Base-by-base conservation (phyloP, 1,140 invertebrate species). In the Lycorma delicatula region DNA sequence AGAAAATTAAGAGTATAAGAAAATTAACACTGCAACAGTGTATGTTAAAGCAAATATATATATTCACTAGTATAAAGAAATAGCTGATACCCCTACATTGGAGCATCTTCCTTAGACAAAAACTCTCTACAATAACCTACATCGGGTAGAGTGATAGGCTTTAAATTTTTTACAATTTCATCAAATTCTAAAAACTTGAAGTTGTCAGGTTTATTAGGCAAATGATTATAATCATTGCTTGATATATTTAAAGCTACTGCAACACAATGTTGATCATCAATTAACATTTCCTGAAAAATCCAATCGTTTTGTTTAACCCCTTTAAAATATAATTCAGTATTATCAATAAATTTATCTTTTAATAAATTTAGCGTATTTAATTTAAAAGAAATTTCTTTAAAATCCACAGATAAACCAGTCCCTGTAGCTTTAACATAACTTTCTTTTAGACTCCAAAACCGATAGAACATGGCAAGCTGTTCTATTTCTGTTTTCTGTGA, bases 391-490 rank as follows among this genome's bases (percentile, higher is more conserved):
- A 97, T 79, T 60, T 83, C 76, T 61, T 79, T 71, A 20, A 97
- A 75, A 65, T 90, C 81, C 62, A 88, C 76, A 0, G 82, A 84
- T 38, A 98, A 84, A 23, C 94, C 94, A 16, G 85, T 74, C 20
- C 93, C 93, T 46, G 86, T 77, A 56, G 93, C 92, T 76, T 97
- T 98, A 0, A 93, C 85, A 70, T 93, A 93, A 71, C 90, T 90
- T 71, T 98, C 95, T 75, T 98, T 97, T n/a, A 97, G 74, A 62
- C 88, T 87, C 94, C 94, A 97, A 68, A 88, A 77, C 56, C 94
- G 78, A 70, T 85, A 94, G 71, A 96, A 97, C 62, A 81, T 84
- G 6, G 73, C 71, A 13, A 91, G 65, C 74, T 86, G 75, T 41
- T 82, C 77, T 12, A 65, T 61, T 50, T 83, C 74, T 36, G 75